These are phyloP conservation scores for Paralvinella palmiformis DNA, from an alignment of 1,140 invertebrate species.

Conservation along the genomic window DNA sequence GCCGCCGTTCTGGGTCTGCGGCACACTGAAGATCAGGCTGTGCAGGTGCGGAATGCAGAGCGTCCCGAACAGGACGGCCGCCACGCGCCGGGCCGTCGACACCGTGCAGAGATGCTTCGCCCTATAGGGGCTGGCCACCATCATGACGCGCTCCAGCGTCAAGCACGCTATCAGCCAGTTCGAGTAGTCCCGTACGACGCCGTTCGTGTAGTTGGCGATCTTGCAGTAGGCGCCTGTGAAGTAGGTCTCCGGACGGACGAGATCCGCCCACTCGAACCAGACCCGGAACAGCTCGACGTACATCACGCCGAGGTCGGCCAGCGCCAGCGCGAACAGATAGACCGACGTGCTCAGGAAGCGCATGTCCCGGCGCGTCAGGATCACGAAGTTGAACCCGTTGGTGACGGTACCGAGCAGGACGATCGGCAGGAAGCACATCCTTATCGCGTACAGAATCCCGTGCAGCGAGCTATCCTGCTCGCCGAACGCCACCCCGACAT, in stretches of 20 bases:
- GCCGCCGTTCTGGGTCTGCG: conserved; percentile 5
- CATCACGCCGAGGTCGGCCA: conserved; percentile 15
- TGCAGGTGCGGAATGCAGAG: conserved; percentile 10
- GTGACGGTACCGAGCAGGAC: conserved; percentile 10
- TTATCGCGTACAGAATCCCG: conserved; percentile 8
- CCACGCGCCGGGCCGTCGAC: not conserved
- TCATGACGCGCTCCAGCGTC: conserved; percentile 10
- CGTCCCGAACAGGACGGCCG: not conserved
- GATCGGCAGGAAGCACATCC: conserved; percentile 12
- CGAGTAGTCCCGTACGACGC: conserved; percentile 11
- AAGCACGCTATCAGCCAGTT: conserved; percentile 15
- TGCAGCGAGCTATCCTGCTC: not conserved
- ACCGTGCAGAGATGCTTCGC: conserved; percentile 10
- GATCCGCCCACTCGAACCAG: conserved; percentile 16
- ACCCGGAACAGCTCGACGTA: conserved; percentile 18
- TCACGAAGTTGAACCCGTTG: conserved; percentile 10
- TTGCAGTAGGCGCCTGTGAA: conserved; percentile 17
- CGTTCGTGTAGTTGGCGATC: conserved; percentile 16
- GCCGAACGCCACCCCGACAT: too few relatives aligned
- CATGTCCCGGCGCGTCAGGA: conserved; percentile 9
- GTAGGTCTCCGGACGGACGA: conserved; percentile 11
- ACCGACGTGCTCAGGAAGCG: conserved; percentile 14
- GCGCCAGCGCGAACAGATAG: conserved; percentile 5
- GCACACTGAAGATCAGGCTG: conserved; percentile 5
- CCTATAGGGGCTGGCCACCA: conserved; percentile 14